Evolutionary conservation across 2,113 vertebrate genomes (phyloP).

Genomic region (Clarias batrachus): DNA sequence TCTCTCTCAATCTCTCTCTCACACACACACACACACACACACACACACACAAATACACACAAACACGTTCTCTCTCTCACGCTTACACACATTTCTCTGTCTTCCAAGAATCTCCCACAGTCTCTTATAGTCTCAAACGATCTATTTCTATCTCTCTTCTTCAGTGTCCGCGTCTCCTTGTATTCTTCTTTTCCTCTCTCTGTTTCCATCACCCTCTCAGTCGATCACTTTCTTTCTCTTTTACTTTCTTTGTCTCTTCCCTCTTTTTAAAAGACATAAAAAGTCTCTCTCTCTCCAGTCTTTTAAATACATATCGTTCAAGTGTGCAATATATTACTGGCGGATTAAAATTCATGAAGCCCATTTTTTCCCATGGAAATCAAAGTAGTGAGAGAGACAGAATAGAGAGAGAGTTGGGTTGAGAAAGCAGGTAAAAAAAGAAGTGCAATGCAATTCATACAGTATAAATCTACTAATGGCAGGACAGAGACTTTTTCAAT

Average conservation of each 20-base stretch:
- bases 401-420: not conserved
- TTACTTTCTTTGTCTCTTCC: not conserved
- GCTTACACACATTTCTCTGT: no score
- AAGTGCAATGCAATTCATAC: constrained; percentile 54
- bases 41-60: no score
- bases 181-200: not conserved
- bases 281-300: constrained; percentile 51
- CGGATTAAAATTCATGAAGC: constrained; percentile 74
- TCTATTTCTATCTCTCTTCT: not conserved
- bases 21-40: no score
- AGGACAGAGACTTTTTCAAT: constrained; percentile 60
- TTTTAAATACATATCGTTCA: constrained; percentile 78
- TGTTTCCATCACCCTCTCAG: not conserved
- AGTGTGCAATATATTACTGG: constrained; percentile 69
- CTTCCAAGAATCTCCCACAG: no score
- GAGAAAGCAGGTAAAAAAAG: constrained; percentile 22
- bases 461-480: constrained; percentile 61
- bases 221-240: not conserved
- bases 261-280: constrained; percentile 65
- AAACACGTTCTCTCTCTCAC: no score
- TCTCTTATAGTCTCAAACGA: no score
- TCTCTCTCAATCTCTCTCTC: no score
- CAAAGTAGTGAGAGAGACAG: constrained; percentile 19
- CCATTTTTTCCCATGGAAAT: constrained; percentile 49
- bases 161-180: not conserved